Percentiles rank a stretch among this genome's conserved stretches.
These are phyloP conservation scores for Poeciliopsis prolifica DNA, from an alignment of 2,113 vertebrate genomes.

Conservation along the genomic window DNA sequence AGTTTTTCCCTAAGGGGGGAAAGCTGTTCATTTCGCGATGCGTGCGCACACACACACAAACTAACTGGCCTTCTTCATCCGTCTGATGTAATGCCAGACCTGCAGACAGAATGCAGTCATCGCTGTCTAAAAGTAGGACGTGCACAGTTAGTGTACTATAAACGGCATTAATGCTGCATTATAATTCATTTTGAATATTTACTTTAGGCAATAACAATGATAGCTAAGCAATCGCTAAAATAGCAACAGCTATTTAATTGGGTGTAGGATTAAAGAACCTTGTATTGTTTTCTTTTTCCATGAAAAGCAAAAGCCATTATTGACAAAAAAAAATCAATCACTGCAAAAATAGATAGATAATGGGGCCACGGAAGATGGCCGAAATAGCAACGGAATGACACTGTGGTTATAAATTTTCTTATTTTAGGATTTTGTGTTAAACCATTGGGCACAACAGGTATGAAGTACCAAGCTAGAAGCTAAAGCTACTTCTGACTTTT, in stretches of 20 bases:
- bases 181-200: background rate
- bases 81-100: conserved; percentile 32
- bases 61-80: background rate
- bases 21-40: conserved; percentile 32
- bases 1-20: conserved; percentile 19
- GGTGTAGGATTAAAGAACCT: no score
- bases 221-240: background rate
- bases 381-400: no score
- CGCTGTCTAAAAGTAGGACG: conserved; percentile 41
- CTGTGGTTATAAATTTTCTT: no score
- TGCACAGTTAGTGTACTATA: background rate
- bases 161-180: background rate
- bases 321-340: no score
- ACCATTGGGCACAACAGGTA: background rate
- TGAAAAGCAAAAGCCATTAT: no score
- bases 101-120: conserved; percentile 39
- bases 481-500: background rate
- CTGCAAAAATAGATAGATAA: no score
- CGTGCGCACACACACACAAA: background rate
- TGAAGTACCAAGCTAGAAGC: background rate
- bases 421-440: no score
- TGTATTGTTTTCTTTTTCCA: no score
- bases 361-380: no score
- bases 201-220: background rate
- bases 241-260: background rate